Base-by-base conservation (phyloP, 2,888 invertebrate genomes). In the Lithophane socia region DNA sequence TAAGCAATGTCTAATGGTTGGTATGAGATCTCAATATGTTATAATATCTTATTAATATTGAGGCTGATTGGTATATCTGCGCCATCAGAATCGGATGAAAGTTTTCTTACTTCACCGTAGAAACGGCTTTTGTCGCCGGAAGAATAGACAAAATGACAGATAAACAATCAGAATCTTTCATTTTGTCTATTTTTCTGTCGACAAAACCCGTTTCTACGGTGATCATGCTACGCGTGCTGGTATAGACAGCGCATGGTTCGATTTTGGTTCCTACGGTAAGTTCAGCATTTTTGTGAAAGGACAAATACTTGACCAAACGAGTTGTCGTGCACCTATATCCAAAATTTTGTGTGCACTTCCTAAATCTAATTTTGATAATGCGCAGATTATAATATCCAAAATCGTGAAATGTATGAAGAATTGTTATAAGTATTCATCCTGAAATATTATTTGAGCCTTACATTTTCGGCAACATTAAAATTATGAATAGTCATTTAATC, bases 11-110 rank as follows among this genome's bases (percentile, higher is more conserved):
- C 52, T 60, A 58, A 72, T 64, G 16, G 64, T 77, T 80, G 52
- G 63, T 75, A 64, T 69, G 52, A 75, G 83, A 83, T 83, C 83
- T 83, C 86, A 78, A 75, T 86, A 81, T 73, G 56, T 83, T 71
- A 44, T 71, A 75, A 73, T 78, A 68, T 77, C 75, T 58, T 79
- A 74, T 75, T 80, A 75, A 64, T 74, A 74, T 82, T 79, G 86
- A 77, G 85, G 70, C 69, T 67, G 58, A 56, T 68, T 56, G 42
- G 8, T 63, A 37, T 60, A 56, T 54, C 47, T 60, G 49, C 49
- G 21, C 24, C 4, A 21, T 52, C 21, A 44, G 44, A 79, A 71
- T 47, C 4, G 9, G 8, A 44, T 44, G 2, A 13, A 12, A 68
- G 0, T 44, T 58, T 58, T 49, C 16, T 52, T 21, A 12, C 37